Conservation (phyloP, 2,797 vertebrate genomes). For the Mus minutoides region DNA sequence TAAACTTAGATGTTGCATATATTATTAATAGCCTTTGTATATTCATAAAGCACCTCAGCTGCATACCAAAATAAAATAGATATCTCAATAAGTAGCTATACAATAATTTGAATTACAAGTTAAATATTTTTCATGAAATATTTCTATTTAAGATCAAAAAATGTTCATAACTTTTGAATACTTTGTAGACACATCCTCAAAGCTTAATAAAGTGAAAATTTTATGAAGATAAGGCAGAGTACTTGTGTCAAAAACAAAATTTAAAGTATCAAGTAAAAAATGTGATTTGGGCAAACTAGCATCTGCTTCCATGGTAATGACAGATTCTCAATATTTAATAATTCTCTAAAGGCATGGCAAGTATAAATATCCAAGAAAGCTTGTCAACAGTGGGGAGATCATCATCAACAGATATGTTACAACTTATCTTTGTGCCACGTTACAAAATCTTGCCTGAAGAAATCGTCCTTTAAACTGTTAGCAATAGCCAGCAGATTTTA, state of each 20-base stretch:
- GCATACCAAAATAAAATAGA: slow-evolving; percentile 1
- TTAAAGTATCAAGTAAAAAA: background rate
- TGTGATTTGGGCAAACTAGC: background rate
- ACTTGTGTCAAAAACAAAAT: background rate
- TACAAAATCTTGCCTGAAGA: background rate
- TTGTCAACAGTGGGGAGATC: background rate
- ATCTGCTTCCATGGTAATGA: background rate
- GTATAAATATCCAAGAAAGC: background rate
- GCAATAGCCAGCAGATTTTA: background rate
- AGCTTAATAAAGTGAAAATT: background rate
- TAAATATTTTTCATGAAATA: background rate
- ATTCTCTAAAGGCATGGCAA: background rate
- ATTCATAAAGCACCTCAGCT: background rate
- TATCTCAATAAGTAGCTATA: background rate
- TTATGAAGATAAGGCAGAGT: background rate
- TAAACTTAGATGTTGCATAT: background rate
- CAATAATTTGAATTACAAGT: background rate
- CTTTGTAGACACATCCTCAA: background rate
- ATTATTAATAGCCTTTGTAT: slow-evolving; percentile 16
- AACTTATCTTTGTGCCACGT: background rate
- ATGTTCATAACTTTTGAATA: background rate
- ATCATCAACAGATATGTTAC: background rate
- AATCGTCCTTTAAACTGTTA: background rate
- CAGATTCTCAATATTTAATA: background rate
- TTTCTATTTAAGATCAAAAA: background rate